phyloP scores from a whole-genome alignment of 2,888 invertebrate genomes.

The Limnephilus auricula region DNA sequence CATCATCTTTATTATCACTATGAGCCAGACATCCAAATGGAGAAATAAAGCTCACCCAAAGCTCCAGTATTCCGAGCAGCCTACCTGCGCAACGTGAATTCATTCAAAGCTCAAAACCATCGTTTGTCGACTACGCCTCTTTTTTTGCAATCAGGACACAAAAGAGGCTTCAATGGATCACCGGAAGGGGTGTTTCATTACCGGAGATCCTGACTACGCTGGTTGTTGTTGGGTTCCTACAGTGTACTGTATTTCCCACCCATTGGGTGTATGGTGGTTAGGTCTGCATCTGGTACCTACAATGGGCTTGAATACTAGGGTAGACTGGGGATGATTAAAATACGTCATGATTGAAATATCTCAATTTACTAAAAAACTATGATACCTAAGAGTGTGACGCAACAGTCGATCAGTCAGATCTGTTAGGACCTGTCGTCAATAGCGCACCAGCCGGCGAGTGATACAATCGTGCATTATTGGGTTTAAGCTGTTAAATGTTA shows the following conservation, averaged over 20 bases:
- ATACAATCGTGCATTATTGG: too few species aligned
- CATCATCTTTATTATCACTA: slow-evolving; percentile 4
- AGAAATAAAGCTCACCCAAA: slow-evolving; percentile 9
- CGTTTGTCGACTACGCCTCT: slow-evolving; percentile 59
- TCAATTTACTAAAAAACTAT: too few species aligned
- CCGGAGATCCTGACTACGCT: slow-evolving; percentile 53
- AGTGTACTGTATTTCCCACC: not conserved
- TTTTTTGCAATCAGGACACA: slow-evolving; percentile 52
- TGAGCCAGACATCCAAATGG: slow-evolving; percentile 37
- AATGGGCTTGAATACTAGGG: not conserved
- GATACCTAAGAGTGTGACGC: too few species aligned
- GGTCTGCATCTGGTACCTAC: not conserved
- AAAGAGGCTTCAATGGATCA: slow-evolving; percentile 57
- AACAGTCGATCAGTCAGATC: too few species aligned
- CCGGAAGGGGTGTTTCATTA: slow-evolving; percentile 65
- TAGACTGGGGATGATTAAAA: too few species aligned
- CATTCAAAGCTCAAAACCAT: slow-evolving; percentile 21
- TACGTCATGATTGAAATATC: too few species aligned
- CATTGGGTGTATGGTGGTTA: slow-evolving; percentile 37
- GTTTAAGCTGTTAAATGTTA: too few species aligned
- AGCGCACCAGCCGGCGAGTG: too few species aligned
- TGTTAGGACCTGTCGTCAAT: too few species aligned
- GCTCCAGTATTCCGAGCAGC: not conserved
- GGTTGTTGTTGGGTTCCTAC: slow-evolving; percentile 26
- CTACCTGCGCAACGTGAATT: slow-evolving; percentile 33